These are phyloP conservation scores for Germaria angustata DNA, from an alignment of 2,888 invertebrate species.

Conservation along the genomic window DNA sequence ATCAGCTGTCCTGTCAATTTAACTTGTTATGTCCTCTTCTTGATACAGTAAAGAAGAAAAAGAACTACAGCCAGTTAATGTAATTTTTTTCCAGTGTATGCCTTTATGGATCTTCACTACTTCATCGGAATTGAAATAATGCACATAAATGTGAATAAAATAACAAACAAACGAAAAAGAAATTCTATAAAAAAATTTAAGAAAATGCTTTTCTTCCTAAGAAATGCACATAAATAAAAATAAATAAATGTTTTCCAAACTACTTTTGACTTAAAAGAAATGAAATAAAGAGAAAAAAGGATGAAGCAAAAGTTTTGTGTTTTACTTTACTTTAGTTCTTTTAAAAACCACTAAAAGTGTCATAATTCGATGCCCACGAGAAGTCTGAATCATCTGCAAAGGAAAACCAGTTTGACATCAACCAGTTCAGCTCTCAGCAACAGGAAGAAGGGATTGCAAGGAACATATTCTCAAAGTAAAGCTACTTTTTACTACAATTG, in stretches of 20 bases:
- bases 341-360: conserved; percentile 75
- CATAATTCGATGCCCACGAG: conserved; percentile 79
- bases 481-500: background rate
- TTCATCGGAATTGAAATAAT: too few relatives aligned
- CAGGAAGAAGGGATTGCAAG: conserved; percentile 43
- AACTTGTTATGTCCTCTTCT: too few relatives aligned
- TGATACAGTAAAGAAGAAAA: too few relatives aligned
- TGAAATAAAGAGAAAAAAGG: conserved; percentile 11
- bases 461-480: conserved; percentile 36
- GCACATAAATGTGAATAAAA: too few relatives aligned
- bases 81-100: too few relatives aligned
- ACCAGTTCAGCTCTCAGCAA: conserved; percentile 25
- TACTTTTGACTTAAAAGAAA: conserved; percentile 34
- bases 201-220: background rate
- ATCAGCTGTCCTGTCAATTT: too few relatives aligned
- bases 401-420: conserved; percentile 54
- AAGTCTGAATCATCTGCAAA: conserved; percentile 71
- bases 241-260: conserved; percentile 35
- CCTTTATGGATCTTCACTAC: too few relatives aligned
- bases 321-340: conserved; percentile 31
- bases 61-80: too few relatives aligned
- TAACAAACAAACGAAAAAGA: too few relatives aligned
- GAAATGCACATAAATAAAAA: conserved; percentile 8
- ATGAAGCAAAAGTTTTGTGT: conserved; percentile 57
- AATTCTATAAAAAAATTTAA: too few relatives aligned